A percentile compares a stretch with the other conserved stretches of the same genome.
These are phyloP conservation scores for Apamea epomidion DNA, from an alignment of 2,888 invertebrate genomes.

Conservation along the genomic window DNA sequence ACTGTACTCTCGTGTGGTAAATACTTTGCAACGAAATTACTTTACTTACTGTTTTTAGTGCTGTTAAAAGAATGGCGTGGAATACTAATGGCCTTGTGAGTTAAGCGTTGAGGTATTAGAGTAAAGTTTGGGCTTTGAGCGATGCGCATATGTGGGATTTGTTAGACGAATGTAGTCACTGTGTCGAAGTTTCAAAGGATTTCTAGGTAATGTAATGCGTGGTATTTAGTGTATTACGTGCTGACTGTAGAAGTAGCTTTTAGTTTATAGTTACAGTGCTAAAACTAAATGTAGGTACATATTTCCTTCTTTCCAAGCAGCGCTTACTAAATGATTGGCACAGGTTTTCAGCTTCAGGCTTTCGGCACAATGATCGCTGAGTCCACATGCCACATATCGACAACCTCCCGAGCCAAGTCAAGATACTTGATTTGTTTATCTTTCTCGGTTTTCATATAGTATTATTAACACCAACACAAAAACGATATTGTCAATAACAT, in stretches of 20 bases:
- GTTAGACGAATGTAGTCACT: neutral
- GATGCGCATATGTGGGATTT: constrained; percentile 30
- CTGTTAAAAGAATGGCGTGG: constrained; percentile 46
- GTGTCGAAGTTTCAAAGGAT: constrained; percentile 13
- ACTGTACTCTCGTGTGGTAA: constrained; percentile 52
- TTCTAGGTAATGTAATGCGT: neutral
- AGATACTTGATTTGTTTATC: too few species aligned
- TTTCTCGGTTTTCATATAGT: too few species aligned
- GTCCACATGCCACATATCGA: too few species aligned
- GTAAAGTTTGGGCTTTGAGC: constrained; percentile 33
- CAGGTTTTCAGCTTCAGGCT: too few species aligned
- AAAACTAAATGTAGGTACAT: too few species aligned
- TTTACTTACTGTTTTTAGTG: constrained; percentile 62
- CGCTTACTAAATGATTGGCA: too few species aligned
- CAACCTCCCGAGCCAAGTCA: too few species aligned
- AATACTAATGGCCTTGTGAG: constrained; percentile 58
- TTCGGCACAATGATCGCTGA: too few species aligned
- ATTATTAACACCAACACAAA: neutral
- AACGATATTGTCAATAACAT: too few species aligned
- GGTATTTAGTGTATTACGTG: neutral
- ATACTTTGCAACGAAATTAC: constrained; percentile 62
- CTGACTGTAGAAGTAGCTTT: neutral
- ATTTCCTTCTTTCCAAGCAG: too few species aligned
- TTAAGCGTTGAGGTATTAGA: constrained; percentile 5
- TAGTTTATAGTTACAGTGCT: neutral